Evolutionary conservation across 2,797 vertebrate species (phyloP), one percentile per base, ranked within the genome.

Genomic region (Hybognathus amarus): DNA sequence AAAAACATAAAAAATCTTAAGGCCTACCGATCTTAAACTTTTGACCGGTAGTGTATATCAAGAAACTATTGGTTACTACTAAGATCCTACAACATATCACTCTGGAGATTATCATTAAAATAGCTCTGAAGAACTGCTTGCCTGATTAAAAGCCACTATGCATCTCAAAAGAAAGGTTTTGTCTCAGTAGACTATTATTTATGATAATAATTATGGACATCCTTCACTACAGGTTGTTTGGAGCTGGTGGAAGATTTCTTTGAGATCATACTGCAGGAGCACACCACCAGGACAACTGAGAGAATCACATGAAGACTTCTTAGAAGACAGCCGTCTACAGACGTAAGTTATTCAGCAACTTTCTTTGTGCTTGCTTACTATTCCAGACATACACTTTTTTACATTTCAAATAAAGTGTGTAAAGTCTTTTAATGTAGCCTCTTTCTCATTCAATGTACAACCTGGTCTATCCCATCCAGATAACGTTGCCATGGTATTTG

Each of bases 221-320:
- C 59, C 6, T 38, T 73, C 33, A n/a, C 78, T 79, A 0, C 88
- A 95, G 94, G 93, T 95, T 24, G 91, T 92, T 20, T 95, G 93
- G 94, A 93, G 93, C 79, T 95, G 92, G 91, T 95, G 94, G 94
- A 95, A 89, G 87, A 94, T 95, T 20, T 95, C 94, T 13, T 68
- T 88, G 10, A 92, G 94, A 80, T 5, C 18, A 10, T 87, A 92
- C 8, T 89, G 90, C 83, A 87, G 89, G 59, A 38, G 82, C 70
- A 17, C 90, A 24, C 90, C 68, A 40, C 94, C 94, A 0, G 94
- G 92, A 77, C 90, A 95, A 85, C 36, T 87, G 66, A 93, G 33
- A 82, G 86, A 90, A 83, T 88, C 92, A 75, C 91, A 92, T 50
- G 69, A 85, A 64, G 92, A 93, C 85, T 93, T 91, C 86, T 56